Evolutionary conservation across 53 echinoderm and acorn worm species (phyloP), one percentile per base, ranked within the genome.

Genomic region (Crossaster papposus): DNA sequence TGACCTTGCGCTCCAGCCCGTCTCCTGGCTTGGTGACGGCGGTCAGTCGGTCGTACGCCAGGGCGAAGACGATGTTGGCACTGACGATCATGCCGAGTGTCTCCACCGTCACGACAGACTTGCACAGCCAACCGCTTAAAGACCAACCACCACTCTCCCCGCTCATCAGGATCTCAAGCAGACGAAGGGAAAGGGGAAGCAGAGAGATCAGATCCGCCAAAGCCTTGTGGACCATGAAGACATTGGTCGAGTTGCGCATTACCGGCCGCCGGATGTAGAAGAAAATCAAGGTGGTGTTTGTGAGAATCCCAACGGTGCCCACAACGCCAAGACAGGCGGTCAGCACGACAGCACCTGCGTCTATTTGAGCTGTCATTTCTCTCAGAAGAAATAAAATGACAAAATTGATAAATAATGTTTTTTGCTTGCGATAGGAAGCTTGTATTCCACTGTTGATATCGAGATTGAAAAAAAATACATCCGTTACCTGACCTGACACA

Each of bases 191-290:
- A 44, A 92, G 89, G 30, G 85, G 80, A 17, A 78, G 15, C 4
- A 96, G 78, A 10, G 91, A 80, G 30, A 94, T 58, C 65, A 94
- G 51, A 53, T 96, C 94, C 33, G 82, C 24, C 7, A 91, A 62
- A 2, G 93, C 91, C 89, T 94, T 96, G 89, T 96, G 91, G 33
- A 75, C 83, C 31, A 94, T 38, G 65, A 94, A 96, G 30, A 94
- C 91, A 51, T 94, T 91, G 53, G 84, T 84, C 13, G 91, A 85
- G 18, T 85, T 85, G 30, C 84, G 91, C 65, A 91, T 83, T 36
- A 70, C 34, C 15, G 84, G 85, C 11, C 87, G 76, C 2, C 91
- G 91, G 26, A 91, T 15, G 79, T 78, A 85, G 79, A 75, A 65
- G 32, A 90, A 71, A 34, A 83, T 89, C 78, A 91, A 72, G 14